Evolutionary conservation across 2,113 vertebrate genomes (phyloP).

Genomic region (Tachycineta bicolor): DNA sequence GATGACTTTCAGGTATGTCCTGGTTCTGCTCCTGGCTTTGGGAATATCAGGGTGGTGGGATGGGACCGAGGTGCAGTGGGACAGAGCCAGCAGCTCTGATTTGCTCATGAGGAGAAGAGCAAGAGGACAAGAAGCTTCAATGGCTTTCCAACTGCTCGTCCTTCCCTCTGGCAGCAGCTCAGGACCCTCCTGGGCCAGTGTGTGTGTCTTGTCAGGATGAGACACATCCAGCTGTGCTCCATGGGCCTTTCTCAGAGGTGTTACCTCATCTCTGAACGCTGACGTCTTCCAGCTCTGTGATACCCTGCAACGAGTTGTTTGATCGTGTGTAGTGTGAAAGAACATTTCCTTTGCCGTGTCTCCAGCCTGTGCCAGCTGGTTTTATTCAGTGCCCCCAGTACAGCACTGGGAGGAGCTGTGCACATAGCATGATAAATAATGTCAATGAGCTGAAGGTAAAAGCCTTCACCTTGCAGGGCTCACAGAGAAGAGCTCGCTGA

Average conservation of each 20-base stretch:
- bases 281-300: not conserved
- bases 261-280: not conserved
- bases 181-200: not conserved
- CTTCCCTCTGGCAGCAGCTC: not conserved
- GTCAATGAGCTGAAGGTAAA: not conserved
- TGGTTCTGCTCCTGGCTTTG: not conserved
- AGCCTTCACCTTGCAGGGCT: not conserved
- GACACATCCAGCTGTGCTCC: not conserved
- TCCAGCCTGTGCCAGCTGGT: not conserved
- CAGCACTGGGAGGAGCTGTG: not conserved
- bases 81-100: not conserved
- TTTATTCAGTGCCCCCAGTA: not conserved
- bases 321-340: fast-evolving
- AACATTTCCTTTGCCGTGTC: not conserved
- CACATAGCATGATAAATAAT: not conserved
- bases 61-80: not conserved
- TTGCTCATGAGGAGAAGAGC: not conserved
- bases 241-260: not conserved
- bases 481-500: not conserved
- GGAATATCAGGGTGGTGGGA: not conserved
- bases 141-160: not conserved
- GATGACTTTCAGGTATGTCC: conserved; percentile 93
- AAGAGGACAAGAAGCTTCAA: fast-evolving
- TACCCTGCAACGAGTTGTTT: fast-evolving
- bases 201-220: not conserved